These are phyloP conservation scores for Nerophis ophidion DNA, from an alignment of 2,113 vertebrate genomes.

Conservation along the genomic window DNA sequence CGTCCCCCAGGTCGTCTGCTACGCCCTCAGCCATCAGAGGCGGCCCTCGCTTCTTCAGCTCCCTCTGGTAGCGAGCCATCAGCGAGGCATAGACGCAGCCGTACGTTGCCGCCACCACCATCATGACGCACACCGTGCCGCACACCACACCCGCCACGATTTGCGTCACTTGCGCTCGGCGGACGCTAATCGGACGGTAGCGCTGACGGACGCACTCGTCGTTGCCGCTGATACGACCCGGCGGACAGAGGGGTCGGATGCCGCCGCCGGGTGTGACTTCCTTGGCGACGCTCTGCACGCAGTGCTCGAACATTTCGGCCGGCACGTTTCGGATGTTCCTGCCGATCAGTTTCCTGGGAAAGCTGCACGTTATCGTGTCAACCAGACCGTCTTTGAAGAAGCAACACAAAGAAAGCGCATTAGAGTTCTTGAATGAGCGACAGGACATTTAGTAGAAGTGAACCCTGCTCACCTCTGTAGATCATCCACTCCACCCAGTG, in stretches of 20 bases:
- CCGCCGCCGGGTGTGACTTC: conserved; percentile 57
- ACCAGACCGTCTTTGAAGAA: conserved; percentile 81
- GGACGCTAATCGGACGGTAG: conserved; percentile 80
- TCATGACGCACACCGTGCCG: conserved; percentile 91
- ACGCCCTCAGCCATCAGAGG: conserved; percentile 79
- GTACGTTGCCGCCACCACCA: conserved; percentile 90
- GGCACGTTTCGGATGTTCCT: conserved; percentile 86
- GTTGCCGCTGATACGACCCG: conserved; percentile 29
- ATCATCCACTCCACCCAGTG: conserved; percentile 96
- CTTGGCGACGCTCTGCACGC: conserved; percentile 66
- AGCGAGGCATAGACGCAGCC: conserved; percentile 91
- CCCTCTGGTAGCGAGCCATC: conserved; percentile 88
- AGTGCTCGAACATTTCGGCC: conserved; percentile 92
- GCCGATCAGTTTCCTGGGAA: conserved; percentile 83
- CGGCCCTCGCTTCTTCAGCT: conserved; percentile 79
- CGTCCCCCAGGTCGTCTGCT: conserved; percentile 53
- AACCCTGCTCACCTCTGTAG: conserved; percentile 77
- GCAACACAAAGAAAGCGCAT: conserved; percentile 5
- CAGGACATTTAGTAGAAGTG: background rate
- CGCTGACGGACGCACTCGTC: conserved; percentile 76
- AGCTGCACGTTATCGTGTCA: conserved; percentile 83
- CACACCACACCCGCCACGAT: conserved; percentile 89
- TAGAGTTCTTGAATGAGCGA: background rate
- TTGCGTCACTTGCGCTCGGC: conserved; percentile 87
- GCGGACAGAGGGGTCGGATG: conserved; percentile 63